A percentile compares a stretch with the other conserved stretches of the same genome.
Conservation (phyloP, 2,888 invertebrate species). For the Polyommatus iphigenia region DNA sequence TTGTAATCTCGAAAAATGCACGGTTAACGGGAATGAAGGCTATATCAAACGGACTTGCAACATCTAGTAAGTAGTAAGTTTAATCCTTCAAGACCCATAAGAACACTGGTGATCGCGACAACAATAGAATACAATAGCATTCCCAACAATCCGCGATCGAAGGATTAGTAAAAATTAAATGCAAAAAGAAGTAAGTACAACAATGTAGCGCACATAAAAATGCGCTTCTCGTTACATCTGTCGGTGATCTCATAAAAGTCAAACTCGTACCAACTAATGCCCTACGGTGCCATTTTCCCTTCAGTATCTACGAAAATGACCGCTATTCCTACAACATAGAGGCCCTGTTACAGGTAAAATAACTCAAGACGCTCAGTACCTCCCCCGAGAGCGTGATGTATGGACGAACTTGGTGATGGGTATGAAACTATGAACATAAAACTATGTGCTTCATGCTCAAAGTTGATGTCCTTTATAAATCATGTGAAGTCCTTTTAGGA, state of each 20-base stretch:
- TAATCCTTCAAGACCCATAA: too few relatives aligned
- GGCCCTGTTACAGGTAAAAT: neutral
- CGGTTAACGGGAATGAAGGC: too few relatives aligned
- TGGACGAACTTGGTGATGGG: neutral
- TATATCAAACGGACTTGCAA: too few relatives aligned
- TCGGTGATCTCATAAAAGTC: slow-evolving; percentile 10
- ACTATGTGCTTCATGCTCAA: neutral
- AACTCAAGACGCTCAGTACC: neutral
- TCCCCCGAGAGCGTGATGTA: neutral
- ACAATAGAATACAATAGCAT: too few relatives aligned
- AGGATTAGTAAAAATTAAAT: too few relatives aligned
- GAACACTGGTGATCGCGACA: too few relatives aligned
- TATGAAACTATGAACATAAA: neutral
- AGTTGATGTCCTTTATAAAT: neutral
- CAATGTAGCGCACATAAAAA: neutral
- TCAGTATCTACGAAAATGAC: neutral
- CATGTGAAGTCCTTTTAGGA: neutral
- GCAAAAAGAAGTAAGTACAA: neutral
- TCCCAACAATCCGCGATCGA: too few relatives aligned
- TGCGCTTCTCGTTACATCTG: neutral
- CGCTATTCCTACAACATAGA: neutral
- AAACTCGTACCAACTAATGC: neutral
- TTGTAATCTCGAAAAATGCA: too few relatives aligned
- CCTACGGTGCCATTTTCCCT: neutral
- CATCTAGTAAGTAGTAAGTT: too few relatives aligned